Percentiles rank a stretch among this genome's conserved stretches.
Evolutionary conservation across 1,140 invertebrate species (phyloP).

Genomic region (Bemisia tabaci): DNA sequence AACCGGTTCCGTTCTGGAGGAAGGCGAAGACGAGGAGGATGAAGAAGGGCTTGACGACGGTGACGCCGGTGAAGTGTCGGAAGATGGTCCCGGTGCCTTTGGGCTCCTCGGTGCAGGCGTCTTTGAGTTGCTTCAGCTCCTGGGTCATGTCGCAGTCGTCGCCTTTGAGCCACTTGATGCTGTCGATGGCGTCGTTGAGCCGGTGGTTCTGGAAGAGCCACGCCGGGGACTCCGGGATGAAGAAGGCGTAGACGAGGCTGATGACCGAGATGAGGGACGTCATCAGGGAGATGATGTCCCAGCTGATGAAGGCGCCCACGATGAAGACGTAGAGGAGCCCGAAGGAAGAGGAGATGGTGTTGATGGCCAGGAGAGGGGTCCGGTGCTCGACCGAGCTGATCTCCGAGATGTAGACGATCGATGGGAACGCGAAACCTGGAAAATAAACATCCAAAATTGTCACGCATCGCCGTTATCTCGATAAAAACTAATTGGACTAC

Average conservation of each 20-base stretch:
- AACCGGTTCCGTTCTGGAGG: constrained; percentile 42
- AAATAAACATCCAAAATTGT: constrained; percentile 7
- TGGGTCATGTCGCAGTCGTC: not conserved
- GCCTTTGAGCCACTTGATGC: no score
- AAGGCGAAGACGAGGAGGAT: constrained; percentile 37
- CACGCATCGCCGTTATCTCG: no score
- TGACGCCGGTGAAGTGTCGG: constrained; percentile 19
- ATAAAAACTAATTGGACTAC: no score
- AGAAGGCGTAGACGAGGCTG: constrained; percentile 25
- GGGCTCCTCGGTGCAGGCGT: not conserved
- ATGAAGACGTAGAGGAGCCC: constrained; percentile 21
- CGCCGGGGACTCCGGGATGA: constrained; percentile 41
- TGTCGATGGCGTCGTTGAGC: not conserved
- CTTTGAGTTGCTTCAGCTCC: not conserved
- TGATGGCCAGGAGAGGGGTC: constrained; percentile 38
- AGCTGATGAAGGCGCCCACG: constrained; percentile 32
- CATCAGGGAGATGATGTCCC: constrained; percentile 33
- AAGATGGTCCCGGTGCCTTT: not conserved
- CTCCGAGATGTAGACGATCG: constrained; percentile 30
- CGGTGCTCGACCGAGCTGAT: constrained; percentile 36
- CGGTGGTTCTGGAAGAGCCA: constrained; percentile 29
- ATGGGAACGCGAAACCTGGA: constrained; percentile 26
- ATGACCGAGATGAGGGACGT: constrained; percentile 30
- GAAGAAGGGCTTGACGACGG: constrained; percentile 34
- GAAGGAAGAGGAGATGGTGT: constrained; percentile 28